Evolutionary conservation across 2,888 invertebrate genomes (phyloP), one percentile per base, ranked within the genome.

Genomic region (Notocelia uddmanniana): DNA sequence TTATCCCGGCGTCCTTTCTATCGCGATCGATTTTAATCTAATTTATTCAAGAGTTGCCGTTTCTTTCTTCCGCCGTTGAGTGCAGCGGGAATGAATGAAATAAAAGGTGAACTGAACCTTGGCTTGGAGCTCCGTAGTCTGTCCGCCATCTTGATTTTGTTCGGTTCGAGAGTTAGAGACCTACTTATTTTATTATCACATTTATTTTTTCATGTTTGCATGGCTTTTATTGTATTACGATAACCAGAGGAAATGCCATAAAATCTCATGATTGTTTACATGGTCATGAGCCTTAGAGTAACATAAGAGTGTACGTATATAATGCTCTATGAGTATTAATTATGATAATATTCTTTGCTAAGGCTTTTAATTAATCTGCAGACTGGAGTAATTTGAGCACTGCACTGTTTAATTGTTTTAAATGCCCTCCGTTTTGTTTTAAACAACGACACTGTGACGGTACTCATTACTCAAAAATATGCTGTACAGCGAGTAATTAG

Each of bases 71-170:
- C 26, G 58, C 34, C 72, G 74, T 73, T 64, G 62, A 69, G 69
- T 73, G 48, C 54, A 18, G 21, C 21, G 18, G 64, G 52, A 34
- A 60, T 23, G 21, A 34, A 18, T 74, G 68, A 52, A 41, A 70
- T n/a, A 19, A 31, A 63, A 37, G 74, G 73, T 69, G 73, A 75
- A 76, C 68, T n/a, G n/a, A n/a, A n/a, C n/a, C n/a, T n/a, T n/a
- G n/a, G n/a, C 26, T 50, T 63, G 37, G 55, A 63, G 52, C 75
- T 76, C 74, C 69, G 71, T 73, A 41, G 59, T 63, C 37, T n/a
- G 21, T 50, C 74, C 69, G 79, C 76, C 77, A 79, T 79, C 63
- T 77, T 76, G 76, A 62, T 76, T 76, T 75, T 31, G 73, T 48
- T 48, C n/a, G 72, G n/a, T n/a, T n/a, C n/a, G n/a, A n/a, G n/a